Percentiles rank a stretch among this genome's conserved stretches.
Conservation (phyloP, 2,113 vertebrate genomes). For the Spea multiplicata region DNA sequence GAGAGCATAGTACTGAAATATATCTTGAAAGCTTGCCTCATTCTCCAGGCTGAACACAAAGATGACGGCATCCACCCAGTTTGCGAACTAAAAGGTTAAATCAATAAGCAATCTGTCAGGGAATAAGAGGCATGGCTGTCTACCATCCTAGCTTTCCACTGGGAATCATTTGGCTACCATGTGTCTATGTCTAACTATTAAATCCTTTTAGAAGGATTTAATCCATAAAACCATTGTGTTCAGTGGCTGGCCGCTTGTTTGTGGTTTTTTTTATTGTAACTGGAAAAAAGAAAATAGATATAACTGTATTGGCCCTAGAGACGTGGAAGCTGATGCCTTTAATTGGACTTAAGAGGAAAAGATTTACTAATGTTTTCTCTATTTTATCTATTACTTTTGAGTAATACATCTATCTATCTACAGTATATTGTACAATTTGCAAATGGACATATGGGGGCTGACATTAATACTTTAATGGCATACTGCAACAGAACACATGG, state of each 20-base stretch:
- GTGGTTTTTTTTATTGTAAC: not conserved
- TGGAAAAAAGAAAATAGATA: too few species aligned
- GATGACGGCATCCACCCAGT: slow-evolving; percentile 90
- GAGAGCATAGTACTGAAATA: slow-evolving; percentile 76
- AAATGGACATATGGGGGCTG: too few species aligned
- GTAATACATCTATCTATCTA: too few species aligned
- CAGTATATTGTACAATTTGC: too few species aligned
- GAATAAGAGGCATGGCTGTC: slow-evolving; percentile 5
- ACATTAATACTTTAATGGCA: too few species aligned
- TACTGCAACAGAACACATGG: too few species aligned
- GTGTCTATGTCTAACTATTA: not conserved
- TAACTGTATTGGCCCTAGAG: too few species aligned
- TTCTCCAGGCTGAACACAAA: slow-evolving; percentile 96
- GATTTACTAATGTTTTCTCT: too few species aligned
- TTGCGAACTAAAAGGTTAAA: slow-evolving; percentile 75
- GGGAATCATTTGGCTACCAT: slow-evolving; percentile 6
- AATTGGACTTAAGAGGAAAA: too few species aligned
- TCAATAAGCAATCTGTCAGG: slow-evolving; percentile 43
- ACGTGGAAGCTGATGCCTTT: too few species aligned
- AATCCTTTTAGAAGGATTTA: not conserved
- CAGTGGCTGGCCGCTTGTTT: not conserved
- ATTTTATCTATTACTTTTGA: too few species aligned
- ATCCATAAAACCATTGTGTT: not conserved
- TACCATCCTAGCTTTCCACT: not conserved
- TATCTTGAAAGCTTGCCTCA: slow-evolving; percentile 88